Base-by-base conservation (phyloP, 2,113 vertebrate species). In the Varanus komodoensis region DNA sequence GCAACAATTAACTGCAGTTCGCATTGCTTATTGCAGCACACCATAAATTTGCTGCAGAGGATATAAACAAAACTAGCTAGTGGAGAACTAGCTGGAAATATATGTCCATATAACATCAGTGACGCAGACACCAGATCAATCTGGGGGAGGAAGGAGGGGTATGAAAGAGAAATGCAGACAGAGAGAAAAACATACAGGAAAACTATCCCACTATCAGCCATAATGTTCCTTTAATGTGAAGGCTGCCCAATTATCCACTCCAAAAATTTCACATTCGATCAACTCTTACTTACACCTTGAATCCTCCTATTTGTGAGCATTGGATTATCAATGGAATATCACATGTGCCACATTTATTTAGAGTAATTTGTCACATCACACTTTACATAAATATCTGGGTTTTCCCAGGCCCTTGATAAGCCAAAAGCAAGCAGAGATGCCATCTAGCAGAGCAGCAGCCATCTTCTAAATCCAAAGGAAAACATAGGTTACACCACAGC, bases 131-230 rank as follows among this genome's bases (percentile, higher is more conserved):
- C 21, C 27, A 15, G n/a, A 7, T 34, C 27, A 85, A 34, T 50
- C 34, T 21, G 7, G 1, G 4, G 2, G 3, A 7, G 1, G 11
- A n/a, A 3, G 29, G 69, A 9, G 69, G 4, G 32, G 8, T 7
- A 12, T 54, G 54, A 29, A 5, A 52, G 29, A 0, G 1, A n/a
- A 32, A 32, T 57, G 15, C 29, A 44, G 34, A 64, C 34, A 83
- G 57, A 8, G 9, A 38, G 34, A 27, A 50, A 83, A 67, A 67
- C 23, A 67, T 38, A 61, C 34, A 61, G 61, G 80, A 21, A n/a
- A 54, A n/a, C 11, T 14, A 38, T 29, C 29, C 32, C 69, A 83
- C 2, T 34, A 83, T 12, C 1, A 83, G 23, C 61, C 34, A 83
- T 38, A 83, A 64, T 38, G 34, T 6, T 38, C 34, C 17, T 21